Base-by-base conservation (phyloP, 2,797 vertebrate genomes). In the Spatula clypeata region DNA sequence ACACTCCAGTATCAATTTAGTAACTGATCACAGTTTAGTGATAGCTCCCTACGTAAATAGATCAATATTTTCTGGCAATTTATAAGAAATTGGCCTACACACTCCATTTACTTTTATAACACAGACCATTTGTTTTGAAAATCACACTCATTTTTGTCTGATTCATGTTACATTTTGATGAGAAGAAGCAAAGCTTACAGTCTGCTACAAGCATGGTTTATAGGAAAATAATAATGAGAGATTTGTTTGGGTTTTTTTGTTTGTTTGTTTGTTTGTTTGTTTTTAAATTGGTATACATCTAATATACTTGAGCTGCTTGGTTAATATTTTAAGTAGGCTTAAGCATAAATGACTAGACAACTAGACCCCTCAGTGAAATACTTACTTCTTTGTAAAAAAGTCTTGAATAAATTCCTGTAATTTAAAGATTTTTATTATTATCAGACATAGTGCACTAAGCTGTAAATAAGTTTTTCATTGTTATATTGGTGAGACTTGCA, bases 41-140 rank as follows among this genome's bases (percentile, higher is more conserved):
- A 38, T n/a, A 0, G 1, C 7, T 55, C 15, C 20, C 34, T 8
- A 70, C 45, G 32, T 21, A 32, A 38, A 79, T 0, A 45, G 4
- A 66, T 20, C 0, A 62, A 6, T 29, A 23, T 73, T 82, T 87
- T 75, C 21, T 49, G 60, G 42, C 32, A 26, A 9, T 55, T 55
- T 84, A 65, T 72, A 54, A 9, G 44, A 65, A 49, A 24, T 6
- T 31, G 9, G 15, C 15, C 45, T 61, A 18, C 23, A 6, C 5
- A 2, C 23, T 72, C 19, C 34, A 11, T 15, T 13, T 2, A 61
- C 10, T 32, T 9, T 45, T 24, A 27, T 2, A 67, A 76, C 0
- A 3, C 1, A 29, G 32, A 19, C 4, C 65, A 61, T 24, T 69
- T 1, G 4, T 44, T 62, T 58, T 74, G 61, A 73, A 79, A 79